phyloP scores from a whole-genome alignment of 2,797 vertebrate species.

The Poecilia picta region DNA sequence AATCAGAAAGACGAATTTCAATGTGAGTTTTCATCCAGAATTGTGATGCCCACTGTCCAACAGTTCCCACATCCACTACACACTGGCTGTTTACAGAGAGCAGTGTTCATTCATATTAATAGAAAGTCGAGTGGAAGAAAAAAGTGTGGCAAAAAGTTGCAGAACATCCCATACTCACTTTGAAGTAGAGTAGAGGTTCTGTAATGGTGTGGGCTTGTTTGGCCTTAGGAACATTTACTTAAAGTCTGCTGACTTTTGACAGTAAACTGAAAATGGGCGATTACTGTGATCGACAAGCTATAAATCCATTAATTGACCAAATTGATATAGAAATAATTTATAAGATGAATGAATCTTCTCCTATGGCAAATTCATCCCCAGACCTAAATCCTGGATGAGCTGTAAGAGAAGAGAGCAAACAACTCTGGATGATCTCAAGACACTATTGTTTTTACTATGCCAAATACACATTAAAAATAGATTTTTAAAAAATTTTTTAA shows the following conservation, averaged over 20 bases:
- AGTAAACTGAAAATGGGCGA: background rate
- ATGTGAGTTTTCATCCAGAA: too few relatives aligned
- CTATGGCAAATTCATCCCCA: background rate
- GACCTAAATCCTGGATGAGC: background rate
- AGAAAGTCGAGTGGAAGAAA: too few relatives aligned
- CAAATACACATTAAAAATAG: background rate
- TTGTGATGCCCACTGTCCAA: too few relatives aligned
- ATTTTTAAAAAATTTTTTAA: background rate
- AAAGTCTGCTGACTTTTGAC: background rate
- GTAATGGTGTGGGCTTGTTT: background rate
- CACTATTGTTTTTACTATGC: background rate
- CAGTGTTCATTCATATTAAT: too few relatives aligned
- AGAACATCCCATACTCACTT: background rate
- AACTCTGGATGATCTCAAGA: background rate
- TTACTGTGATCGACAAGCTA: background rate
- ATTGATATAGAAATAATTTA: background rate
- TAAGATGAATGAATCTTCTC: background rate
- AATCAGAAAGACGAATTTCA: too few relatives aligned
- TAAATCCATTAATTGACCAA: background rate
- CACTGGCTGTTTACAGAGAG: too few relatives aligned
- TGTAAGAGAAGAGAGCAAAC: background rate
- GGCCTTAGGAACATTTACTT: background rate
- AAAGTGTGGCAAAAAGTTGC: background rate
- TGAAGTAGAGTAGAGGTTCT: background rate
- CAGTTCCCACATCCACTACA: too few relatives aligned